These are phyloP conservation scores for Sialia sialis DNA, from an alignment of 2,113 vertebrate genomes.

Conservation along the genomic window DNA sequence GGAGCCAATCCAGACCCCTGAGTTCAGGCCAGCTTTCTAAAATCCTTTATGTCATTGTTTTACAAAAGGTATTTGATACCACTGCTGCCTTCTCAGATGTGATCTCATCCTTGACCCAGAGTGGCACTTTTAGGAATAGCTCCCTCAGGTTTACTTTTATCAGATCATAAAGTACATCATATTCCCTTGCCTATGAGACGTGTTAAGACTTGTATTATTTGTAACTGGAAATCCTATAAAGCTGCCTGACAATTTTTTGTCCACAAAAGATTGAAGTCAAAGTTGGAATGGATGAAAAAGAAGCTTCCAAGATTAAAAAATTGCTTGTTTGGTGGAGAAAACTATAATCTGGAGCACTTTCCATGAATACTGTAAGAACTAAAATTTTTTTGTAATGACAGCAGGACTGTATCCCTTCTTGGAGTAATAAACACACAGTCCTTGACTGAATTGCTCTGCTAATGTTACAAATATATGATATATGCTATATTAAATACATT, in stretches of 20 bases:
- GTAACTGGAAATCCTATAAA: conserved; percentile 61
- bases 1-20: background rate
- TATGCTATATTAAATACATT: background rate
- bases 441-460: background rate
- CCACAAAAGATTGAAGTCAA: conserved; percentile 17
- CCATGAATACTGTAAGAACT: background rate
- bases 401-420: background rate
- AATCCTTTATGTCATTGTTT: conserved; percentile 23
- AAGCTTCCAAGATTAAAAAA: conserved; percentile 1
- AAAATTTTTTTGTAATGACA: background rate
- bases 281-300: conserved; percentile 25
- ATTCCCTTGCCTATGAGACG: conserved; percentile 35
- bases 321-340: background rate
- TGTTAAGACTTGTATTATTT: conserved; percentile 42
- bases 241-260: conserved; percentile 7
- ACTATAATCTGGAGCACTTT: background rate
- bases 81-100: conserved; percentile 21
- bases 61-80: conserved; percentile 45
- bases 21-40: conserved; percentile 17
- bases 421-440: background rate
- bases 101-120: conserved; percentile 60
- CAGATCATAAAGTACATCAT: conserved; percentile 46
- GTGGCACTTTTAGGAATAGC: conserved; percentile 54
- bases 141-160: conserved; percentile 55
- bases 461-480: background rate